These are phyloP conservation scores for Stigmatopora argus DNA, from an alignment of 2,113 vertebrate genomes.

Conservation along the genomic window DNA sequence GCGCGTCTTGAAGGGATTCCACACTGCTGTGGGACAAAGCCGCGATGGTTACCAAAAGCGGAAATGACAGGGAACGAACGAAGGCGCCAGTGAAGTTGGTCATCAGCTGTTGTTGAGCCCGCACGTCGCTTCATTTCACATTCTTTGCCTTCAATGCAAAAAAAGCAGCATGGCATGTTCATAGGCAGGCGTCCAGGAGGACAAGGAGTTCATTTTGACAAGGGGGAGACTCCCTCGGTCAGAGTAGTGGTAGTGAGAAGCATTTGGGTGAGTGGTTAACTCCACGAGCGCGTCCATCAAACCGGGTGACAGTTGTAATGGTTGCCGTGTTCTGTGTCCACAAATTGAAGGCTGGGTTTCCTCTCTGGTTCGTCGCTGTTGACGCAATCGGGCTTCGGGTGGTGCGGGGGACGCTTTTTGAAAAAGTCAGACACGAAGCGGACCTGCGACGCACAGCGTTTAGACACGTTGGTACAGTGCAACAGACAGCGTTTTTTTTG, in stretches of 20 bases:
- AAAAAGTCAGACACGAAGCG: constrained; percentile 85
- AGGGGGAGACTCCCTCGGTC: constrained; percentile 40
- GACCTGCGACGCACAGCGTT: constrained; percentile 67
- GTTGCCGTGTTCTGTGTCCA: constrained; percentile 73
- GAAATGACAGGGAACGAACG: background rate
- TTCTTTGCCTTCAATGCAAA: background rate
- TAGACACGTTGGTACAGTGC: background rate
- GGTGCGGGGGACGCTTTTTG: constrained; percentile 70
- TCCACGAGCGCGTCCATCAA: constrained; percentile 52
- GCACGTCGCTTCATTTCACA: background rate
- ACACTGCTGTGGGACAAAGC: background rate
- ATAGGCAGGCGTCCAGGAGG: background rate
- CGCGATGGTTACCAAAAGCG: background rate
- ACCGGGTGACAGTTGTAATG: constrained; percentile 77
- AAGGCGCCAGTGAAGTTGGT: background rate
- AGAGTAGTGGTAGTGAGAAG: constrained; percentile 60
- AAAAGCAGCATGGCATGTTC: background rate
- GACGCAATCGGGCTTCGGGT: constrained; percentile 20
- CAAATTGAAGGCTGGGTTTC: constrained; percentile 79
- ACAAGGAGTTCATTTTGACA: background rate
- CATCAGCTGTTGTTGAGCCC: background rate
- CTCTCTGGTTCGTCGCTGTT: constrained; percentile 68
- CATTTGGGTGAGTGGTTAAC: constrained; percentile 51
- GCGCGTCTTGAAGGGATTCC: background rate
- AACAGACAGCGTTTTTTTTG: background rate